Base-by-base conservation (phyloP, 2,797 vertebrate species). In the Microhierax caerulescens region DNA sequence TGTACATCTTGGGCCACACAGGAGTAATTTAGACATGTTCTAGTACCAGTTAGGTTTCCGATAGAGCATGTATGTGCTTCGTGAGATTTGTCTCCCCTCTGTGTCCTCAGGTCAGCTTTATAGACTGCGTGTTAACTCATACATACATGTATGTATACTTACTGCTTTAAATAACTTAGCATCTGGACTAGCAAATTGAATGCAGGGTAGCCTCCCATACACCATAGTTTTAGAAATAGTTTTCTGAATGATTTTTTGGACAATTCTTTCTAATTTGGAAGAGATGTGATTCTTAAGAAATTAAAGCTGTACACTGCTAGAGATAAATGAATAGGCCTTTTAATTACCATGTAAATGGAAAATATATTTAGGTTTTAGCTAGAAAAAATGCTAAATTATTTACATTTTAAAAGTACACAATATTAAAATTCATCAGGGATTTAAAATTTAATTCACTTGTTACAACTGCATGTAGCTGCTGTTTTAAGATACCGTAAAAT, bases 371-470 rank as follows among this genome's bases (percentile, higher is more conserved):
- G 4, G 4, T 43, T 95, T 81, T 75, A 88, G 43, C 25, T 84
- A 64, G 43, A 73, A 27, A 94, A 94, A 82, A 90, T n/a, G 34
- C 15, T 79, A 39, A 88, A 89, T 79, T 48, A 45, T 85, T 83
- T 88, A 41, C 63, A n/a, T 67, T 86, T 94, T 85, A 24, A 67
- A 84, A 93, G 39, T 36, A 37, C 22, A 75, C 59, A 68, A 57
- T 75, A 80, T 95, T 93, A 95, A 95, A 89, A 95, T 96, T 93
- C 36, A 92, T 87, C 67, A 60, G 65, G 28, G 64, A 80, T 92
- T 93, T 95, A 92, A 94, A 94, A 79, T 93, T 93, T 90, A 94
- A 93, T 92, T 94, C 2, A 28, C 64, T 94, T 88, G 30, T 85
- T 94, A 83, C 41, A 74, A 70, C 53, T 87, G 32, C 21, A 23